Evolutionary conservation across 2,888 invertebrate genomes (phyloP).

Genomic region (Smittia aterrima): DNA sequence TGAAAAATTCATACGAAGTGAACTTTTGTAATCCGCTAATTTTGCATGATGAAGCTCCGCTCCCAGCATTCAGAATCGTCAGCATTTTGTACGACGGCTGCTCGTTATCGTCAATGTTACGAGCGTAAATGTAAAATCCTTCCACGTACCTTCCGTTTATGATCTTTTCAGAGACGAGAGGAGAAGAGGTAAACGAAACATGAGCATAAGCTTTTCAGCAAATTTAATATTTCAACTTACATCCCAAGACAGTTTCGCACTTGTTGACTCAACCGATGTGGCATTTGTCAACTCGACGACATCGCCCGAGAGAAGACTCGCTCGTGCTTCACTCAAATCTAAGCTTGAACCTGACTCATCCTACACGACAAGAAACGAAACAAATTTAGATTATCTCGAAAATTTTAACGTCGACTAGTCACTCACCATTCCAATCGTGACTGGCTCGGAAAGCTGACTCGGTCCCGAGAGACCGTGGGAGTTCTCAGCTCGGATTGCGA

Average conservation of each 20-base stretch:
- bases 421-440: constrained; percentile 57
- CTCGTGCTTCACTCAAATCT: constrained; percentile 62
- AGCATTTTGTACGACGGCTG: constrained; percentile 66
- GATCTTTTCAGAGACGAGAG: constrained; percentile 50
- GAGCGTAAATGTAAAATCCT: constrained; percentile 77
- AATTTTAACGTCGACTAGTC: not conserved
- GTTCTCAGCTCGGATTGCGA: constrained; percentile 86
- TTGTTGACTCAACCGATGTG: constrained; percentile 77
- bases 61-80: constrained; percentile 72
- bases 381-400: not conserved
- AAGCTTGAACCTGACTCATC: not conserved
- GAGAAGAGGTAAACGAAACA: not conserved
- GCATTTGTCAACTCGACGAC: constrained; percentile 79
- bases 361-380: not conserved
- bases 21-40: constrained; percentile 77
- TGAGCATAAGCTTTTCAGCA: not conserved
- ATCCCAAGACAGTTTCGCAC: constrained; percentile 84
- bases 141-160: constrained; percentile 75
- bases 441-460: constrained; percentile 71
- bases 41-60: constrained; percentile 65
- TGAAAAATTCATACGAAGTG: constrained; percentile 86
- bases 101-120: constrained; percentile 60
- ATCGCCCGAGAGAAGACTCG: constrained; percentile 66
- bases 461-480: constrained; percentile 79
- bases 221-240: constrained; percentile 49